Conservation (phyloP, 2,797 vertebrate species). For the Lindbergichthys nudifrons region DNA sequence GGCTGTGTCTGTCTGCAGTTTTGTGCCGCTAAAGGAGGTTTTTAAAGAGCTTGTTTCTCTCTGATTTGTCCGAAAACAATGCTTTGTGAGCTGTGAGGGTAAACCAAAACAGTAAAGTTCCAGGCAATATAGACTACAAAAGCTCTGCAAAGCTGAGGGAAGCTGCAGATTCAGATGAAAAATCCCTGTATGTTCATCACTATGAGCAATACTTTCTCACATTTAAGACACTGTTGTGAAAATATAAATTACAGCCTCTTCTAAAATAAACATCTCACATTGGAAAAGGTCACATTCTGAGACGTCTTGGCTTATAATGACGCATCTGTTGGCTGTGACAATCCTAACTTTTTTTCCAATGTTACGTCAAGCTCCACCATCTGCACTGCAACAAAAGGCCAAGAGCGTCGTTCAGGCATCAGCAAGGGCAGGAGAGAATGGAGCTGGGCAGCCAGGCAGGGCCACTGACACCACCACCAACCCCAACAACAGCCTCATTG, state of each 20-base stretch:
- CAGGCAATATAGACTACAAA: background rate
- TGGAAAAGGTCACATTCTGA: conserved; percentile 14
- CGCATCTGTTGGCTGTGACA: conserved; percentile 35
- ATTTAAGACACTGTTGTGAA: background rate
- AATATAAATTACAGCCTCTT: background rate
- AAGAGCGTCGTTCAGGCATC: conserved; percentile 49
- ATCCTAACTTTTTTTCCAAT: conserved; percentile 42
- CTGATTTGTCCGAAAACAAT: background rate
- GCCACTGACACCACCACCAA: conserved; percentile 68
- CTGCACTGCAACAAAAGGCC: conserved; percentile 72
- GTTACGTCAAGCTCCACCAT: conserved; percentile 65
- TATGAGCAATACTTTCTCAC: background rate
- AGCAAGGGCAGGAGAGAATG: conserved; percentile 52
- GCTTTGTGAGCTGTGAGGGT: background rate
- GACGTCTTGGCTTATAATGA: conserved; percentile 28
- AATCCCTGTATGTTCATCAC: background rate
- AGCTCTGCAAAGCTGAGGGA: background rate
- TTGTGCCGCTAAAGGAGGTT: background rate
- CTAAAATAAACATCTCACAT: background rate
- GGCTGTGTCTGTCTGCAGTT: background rate
- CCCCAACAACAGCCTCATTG: conserved; percentile 71
- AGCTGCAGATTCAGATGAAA: background rate
- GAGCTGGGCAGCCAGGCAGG: conserved; percentile 56
- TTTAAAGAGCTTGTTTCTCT: background rate
- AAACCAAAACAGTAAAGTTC: background rate